These are phyloP conservation scores for Salarias fasciatus DNA, from an alignment of 2,797 vertebrate genomes.

Conservation along the genomic window DNA sequence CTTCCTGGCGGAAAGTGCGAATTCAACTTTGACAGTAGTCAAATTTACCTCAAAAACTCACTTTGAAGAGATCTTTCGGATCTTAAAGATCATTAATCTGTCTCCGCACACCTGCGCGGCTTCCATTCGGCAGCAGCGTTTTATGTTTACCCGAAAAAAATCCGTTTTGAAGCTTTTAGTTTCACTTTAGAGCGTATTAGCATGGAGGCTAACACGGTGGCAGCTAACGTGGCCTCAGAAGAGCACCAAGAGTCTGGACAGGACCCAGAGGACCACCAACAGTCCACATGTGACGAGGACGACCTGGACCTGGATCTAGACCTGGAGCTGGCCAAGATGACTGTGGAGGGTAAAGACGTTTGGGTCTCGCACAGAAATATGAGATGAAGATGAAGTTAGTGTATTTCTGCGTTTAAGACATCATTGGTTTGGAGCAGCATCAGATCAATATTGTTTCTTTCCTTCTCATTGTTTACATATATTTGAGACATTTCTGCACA, in stretches of 20 bases:
- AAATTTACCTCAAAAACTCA: neutral
- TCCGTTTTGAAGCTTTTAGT: neutral
- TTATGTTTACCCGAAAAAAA: neutral
- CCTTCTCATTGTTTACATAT: too few species aligned
- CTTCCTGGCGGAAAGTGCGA: conserved; percentile 5
- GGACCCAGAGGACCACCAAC: neutral
- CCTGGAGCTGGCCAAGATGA: conserved; percentile 7
- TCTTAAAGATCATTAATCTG: neutral
- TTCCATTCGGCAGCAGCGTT: neutral
- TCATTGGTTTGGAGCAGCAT: too few species aligned
- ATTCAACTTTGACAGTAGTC: neutral
- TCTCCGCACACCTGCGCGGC: too few species aligned
- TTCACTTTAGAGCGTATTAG: conserved; percentile 3
- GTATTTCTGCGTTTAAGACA: too few species aligned
- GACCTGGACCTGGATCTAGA: conserved; percentile 9
- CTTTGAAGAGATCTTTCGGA: neutral
- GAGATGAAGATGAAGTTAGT: too few species aligned
- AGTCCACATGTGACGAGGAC: neutral
- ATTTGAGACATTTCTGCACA: too few species aligned
- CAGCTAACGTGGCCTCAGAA: neutral
- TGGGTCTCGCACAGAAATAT: neutral
- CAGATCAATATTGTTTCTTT: too few species aligned
- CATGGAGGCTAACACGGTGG: conserved; percentile 39
- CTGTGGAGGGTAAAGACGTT: conserved; percentile 28
- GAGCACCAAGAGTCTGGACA: neutral